Evolutionary conservation across 2,797 vertebrate species (phyloP).

Genomic region (Lepus townsendii): DNA sequence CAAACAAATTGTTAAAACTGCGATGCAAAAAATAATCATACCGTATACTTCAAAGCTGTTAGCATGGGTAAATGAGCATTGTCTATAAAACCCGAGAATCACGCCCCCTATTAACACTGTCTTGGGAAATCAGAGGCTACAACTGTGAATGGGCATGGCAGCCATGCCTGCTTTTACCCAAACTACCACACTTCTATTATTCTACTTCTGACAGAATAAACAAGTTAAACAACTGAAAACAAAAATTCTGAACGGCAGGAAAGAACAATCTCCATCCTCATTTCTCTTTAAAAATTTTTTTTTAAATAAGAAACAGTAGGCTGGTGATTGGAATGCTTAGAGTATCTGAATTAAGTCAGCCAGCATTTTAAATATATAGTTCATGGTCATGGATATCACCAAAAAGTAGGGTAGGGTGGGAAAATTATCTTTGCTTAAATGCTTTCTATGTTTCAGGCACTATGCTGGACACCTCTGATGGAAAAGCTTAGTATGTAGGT

Average conservation of each 20-base stretch:
- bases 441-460: background rate
- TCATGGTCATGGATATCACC: background rate
- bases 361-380: background rate
- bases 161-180: background rate
- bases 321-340: background rate
- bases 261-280: background rate
- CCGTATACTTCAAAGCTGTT: slow-evolving; percentile 11
- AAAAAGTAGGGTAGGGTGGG: background rate
- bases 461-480: background rate
- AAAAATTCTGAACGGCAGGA: background rate
- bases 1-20: slow-evolving; percentile 42
- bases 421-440: background rate
- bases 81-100: background rate
- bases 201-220: background rate
- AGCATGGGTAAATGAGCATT: background rate
- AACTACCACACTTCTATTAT: background rate
- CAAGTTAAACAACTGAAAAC: background rate
- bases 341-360: background rate
- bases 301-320: background rate
- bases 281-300: background rate
- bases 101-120: background rate
- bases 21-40: slow-evolving; percentile 23
- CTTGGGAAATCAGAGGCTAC: background rate
- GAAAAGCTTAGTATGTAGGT: background rate
- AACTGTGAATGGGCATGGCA: background rate